These are phyloP conservation scores for Enteromius viviparus DNA, from an alignment of 2,797 vertebrate species.

Conservation along the genomic window DNA sequence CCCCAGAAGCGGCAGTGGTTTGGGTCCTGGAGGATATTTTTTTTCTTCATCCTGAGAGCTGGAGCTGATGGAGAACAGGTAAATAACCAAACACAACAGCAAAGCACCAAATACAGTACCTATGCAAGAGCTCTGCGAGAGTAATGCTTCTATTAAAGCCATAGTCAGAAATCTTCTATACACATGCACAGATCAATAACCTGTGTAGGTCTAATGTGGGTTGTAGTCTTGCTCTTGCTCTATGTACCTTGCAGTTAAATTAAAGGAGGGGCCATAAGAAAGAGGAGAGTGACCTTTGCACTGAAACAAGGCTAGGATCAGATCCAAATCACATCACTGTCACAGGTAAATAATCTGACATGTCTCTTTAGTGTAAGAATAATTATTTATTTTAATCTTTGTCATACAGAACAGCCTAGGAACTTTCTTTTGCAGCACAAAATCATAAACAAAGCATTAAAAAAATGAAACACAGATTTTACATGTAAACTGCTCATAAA, in stretches of 20 bases:
- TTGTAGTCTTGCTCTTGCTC: conserved; percentile 20
- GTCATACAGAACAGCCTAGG: neutral
- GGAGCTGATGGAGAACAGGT: conserved; percentile 39
- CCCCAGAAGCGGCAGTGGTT: conserved; percentile 70
- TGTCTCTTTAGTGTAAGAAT: neutral
- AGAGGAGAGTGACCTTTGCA: neutral
- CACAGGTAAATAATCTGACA: neutral
- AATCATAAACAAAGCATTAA: neutral
- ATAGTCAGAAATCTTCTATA: conserved; percentile 2
- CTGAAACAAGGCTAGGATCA: neutral
- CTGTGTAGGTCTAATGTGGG: neutral
- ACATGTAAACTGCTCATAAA: neutral
- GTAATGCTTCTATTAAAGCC: conserved; percentile 40
- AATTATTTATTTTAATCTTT: neutral
- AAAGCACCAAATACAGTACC: conserved; percentile 43
- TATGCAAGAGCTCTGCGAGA: conserved; percentile 15
- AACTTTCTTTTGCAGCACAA: neutral
- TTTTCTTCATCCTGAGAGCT: neutral
- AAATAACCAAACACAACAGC: conserved; percentile 53
- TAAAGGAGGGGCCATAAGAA: neutral
- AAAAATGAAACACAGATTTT: neutral
- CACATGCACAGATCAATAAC: neutral
- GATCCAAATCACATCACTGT: neutral
- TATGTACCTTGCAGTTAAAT: neutral
- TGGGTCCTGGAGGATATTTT: conserved; percentile 67